These are phyloP conservation scores for Thinocorus orbignyianus DNA, from an alignment of 2,113 vertebrate species.

Conservation along the genomic window DNA sequence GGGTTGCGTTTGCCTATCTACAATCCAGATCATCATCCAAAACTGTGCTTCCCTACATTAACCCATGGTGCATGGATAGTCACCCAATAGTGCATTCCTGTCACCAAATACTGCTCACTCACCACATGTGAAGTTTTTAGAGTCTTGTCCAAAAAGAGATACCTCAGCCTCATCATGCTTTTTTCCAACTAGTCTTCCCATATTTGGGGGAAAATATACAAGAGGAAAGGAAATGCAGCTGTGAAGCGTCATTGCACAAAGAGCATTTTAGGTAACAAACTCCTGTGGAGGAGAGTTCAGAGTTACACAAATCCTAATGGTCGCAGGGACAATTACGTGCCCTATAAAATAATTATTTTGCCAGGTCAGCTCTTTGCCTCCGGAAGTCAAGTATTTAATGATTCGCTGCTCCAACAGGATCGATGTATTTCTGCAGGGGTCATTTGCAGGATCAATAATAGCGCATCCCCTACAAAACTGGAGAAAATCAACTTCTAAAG, in stretches of 20 bases:
- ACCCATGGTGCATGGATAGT: background rate
- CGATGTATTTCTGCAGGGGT: conserved; percentile 62
- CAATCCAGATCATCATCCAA: background rate
- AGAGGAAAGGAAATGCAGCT: background rate
- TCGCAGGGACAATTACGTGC: background rate
- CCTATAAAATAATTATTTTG: background rate
- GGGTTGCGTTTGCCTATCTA: background rate
- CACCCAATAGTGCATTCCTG: background rate
- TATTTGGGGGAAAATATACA: background rate
- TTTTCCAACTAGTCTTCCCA: background rate
- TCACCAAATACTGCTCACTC: background rate
- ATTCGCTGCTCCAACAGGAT: conserved; percentile 63
- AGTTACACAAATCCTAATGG: background rate
- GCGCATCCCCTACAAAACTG: conserved; percentile 50
- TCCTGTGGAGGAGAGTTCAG: background rate
- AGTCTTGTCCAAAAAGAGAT: background rate
- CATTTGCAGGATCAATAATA: conserved; percentile 72
- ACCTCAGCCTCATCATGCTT: fast-evolving
- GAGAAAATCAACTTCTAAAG: conserved; percentile 41
- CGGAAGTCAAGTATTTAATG: conserved; percentile 61
- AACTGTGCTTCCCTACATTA: background rate
- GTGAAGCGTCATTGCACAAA: background rate
- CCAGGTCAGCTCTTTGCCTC: conserved; percentile 69
- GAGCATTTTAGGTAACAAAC: background rate
- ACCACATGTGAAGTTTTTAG: fast-evolving